A percentile compares a stretch with the other conserved stretches of the same genome.
phyloP scores from a whole-genome alignment of 2,888 invertebrate species.

The Acanthosepion pharaonis region DNA sequence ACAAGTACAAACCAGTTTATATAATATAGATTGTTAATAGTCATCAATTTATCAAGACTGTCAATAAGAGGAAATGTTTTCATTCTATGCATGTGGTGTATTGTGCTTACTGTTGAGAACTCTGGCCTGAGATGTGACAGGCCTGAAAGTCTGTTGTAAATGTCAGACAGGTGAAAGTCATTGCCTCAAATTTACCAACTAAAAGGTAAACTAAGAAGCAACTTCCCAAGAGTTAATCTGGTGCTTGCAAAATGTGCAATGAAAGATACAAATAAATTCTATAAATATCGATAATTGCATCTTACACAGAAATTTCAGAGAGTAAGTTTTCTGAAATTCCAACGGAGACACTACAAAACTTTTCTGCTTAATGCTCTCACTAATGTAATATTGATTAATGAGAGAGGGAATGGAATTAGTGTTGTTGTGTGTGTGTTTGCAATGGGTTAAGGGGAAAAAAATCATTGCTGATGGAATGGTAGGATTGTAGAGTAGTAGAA shows the following conservation, averaged over 20 bases:
- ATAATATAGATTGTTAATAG: no score
- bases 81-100: no score
- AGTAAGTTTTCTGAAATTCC: neutral
- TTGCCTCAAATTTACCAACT: neutral
- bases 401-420: neutral
- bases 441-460: no score
- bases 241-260: neutral
- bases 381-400: neutral
- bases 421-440: neutral
- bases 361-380: neutral
- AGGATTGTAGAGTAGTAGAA: neutral
- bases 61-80: no score
- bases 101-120: no score
- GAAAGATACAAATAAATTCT: neutral
- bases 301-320: neutral
- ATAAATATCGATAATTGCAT: neutral
- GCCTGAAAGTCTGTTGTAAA: no score
- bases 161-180: neutral
- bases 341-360: neutral
- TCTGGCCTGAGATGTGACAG: no score
- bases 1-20: no score
- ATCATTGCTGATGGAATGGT: no score
- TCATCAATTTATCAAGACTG: no score
- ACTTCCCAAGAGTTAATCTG: neutral
- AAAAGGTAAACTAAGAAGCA: no score